phyloP scores from a whole-genome alignment of 2,113 vertebrate genomes.

The Eupsittula cactorum region DNA sequence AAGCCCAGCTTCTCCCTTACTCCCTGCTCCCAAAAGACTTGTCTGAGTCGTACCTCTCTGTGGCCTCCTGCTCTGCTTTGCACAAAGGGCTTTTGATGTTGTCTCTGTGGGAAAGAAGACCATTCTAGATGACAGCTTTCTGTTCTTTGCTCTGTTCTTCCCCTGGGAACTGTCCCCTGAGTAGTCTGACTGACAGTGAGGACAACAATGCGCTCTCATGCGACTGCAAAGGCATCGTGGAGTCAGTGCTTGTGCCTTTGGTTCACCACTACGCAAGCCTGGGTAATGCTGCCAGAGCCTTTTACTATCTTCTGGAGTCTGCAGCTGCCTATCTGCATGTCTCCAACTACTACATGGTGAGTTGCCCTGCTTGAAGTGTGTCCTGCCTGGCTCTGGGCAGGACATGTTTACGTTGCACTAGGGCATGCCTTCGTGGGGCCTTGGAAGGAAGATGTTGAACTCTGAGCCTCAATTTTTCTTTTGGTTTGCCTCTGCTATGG shows the following conservation, averaged over 20 bases:
- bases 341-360: neutral
- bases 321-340: neutral
- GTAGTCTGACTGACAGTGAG: neutral
- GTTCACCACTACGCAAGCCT: neutral
- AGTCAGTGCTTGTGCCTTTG: neutral
- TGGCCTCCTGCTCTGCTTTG: neutral
- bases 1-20: neutral
- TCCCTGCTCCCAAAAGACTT: neutral
- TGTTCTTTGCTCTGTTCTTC: neutral
- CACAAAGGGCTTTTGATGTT: neutral
- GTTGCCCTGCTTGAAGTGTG: neutral
- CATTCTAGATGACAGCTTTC: neutral
- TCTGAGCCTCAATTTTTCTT: neutral
- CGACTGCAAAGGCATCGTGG: neutral
- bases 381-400: neutral
- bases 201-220: neutral
- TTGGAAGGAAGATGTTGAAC: neutral
- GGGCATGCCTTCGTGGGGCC: neutral
- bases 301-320: neutral
- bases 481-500: neutral
- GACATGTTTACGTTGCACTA: neutral
- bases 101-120: neutral
- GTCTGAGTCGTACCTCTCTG: neutral
- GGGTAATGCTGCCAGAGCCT: neutral
- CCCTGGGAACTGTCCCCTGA: neutral